Evolutionary conservation across 2,113 vertebrate species (phyloP), one percentile per base, ranked within the genome.

Genomic region (Coregonus clupeaformis): DNA sequence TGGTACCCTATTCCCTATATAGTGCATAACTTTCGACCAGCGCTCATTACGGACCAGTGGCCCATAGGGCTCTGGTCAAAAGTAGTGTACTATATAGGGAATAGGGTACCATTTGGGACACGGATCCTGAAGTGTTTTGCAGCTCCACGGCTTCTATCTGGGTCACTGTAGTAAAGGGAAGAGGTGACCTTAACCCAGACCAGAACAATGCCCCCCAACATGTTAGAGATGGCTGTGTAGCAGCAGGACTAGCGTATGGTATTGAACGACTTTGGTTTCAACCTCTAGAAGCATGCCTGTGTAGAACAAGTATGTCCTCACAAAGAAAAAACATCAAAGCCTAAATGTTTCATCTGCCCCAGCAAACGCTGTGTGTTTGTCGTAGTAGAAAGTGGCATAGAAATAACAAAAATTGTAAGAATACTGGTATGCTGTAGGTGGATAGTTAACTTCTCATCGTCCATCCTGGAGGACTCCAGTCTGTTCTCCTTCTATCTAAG

Each of bases 401-500:
- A 36, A 36, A 36, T 9, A 36, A 9, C 36, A n/a, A 36, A 36
- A 9, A 36, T 1, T 36, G 36, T 36, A 36, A 36, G 36, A 13
- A 55, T 55, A 20, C 20, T 18, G 52, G 14, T 55, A 55, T 20
- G 52, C 13, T 20, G 16, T 55, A 55, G 52, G 52, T 18, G 52
- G 16, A 55, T 20, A 6, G 20, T 55, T 20, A 55, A 55, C 13
- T 55, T 55, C 18, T 18, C 49, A 18, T 16, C 49, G 5, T 20
- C 18, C 16, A 55, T 5, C 1, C 49, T 55, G 49, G 36, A 55
- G 3, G 49, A 4, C 49, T 55, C 12, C 52, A 55, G 1, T 18
- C 67, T 59, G 80, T 57, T 70, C 76, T 81, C 80, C 70, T 77
- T 81, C 83, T 72, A 89, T 89, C 71, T 62, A 81, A 89, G 82